Evolutionary conservation across 2,797 vertebrate species (phyloP), one percentile per base, ranked within the genome.

Genomic region (Phrynocephalus forsythii): DNA sequence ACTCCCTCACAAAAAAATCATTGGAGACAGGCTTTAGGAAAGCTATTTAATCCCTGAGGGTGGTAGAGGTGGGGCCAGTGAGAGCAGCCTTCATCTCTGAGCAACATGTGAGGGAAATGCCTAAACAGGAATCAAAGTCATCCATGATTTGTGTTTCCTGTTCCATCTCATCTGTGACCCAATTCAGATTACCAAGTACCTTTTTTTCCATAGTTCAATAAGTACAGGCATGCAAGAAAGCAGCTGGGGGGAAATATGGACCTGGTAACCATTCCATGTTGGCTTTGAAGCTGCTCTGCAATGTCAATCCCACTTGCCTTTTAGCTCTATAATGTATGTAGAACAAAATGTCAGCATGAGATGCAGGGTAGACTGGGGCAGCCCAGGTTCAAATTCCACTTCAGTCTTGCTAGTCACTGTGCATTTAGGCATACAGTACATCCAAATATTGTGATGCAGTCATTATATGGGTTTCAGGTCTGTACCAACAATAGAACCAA

Each of bases 341-440:
- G 26, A 71, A 38, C 38, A 5, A 18, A 83, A 60, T 24, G 52
- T 11, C 60, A 10, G 60, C 67, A 28, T 11, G n/a, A 44, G 28
- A 24, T 52, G 11, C 26, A 48, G 0, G 44, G 72, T 33, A 77
- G 60, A 10, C 20, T 67, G 18, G 9, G 1, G 8, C 33, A 86
- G 6, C n/a, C 16, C 48, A 56, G 67, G 18, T 26, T 56, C 0
- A 24, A 72, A 63, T 26, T 22, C 22, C 3, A 63, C 22, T 73
- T 52, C 16, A 86, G 56, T 18, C 4, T 30, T 0, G n/a, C 4
- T 26, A 30, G 83, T 85, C 85, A 7, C 44, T 79, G 2, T 63
- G 10, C 26, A 44, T 82, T 11, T 66, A 69, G 44, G 15, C 84
- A 83, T 63, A 8, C 0, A 0, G 82, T 63, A 8, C 0, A 0